These are phyloP conservation scores for Diploscapter pachys DNA, from an alignment of 1,140 invertebrate genomes.

Conservation along the genomic window DNA sequence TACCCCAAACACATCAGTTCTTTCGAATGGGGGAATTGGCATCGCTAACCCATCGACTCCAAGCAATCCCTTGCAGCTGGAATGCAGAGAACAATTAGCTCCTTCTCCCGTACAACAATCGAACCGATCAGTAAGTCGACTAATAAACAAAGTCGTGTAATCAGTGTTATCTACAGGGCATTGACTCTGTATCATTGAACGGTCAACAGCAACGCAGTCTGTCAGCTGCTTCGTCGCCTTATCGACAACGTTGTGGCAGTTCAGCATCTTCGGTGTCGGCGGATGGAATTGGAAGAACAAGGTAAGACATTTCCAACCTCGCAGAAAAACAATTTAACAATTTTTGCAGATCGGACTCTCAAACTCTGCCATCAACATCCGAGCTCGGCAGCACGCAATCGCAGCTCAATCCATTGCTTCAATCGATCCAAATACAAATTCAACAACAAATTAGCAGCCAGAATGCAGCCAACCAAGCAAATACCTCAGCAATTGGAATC, in stretches of 20 bases:
- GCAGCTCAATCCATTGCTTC: conserved; percentile 6
- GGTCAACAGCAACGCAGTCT: background rate
- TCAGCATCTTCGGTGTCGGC: background rate
- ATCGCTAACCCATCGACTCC: background rate
- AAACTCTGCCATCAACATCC: background rate
- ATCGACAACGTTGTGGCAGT: conserved; percentile 7
- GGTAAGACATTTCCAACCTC: background rate
- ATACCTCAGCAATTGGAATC: background rate
- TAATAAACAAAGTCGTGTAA: conserved; percentile 13
- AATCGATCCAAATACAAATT: background rate
- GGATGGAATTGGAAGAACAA: conserved; percentile 5
- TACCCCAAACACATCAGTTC: background rate
- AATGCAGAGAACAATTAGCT: conserved; percentile 4
- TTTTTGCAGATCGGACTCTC: background rate
- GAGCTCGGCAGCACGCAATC: background rate
- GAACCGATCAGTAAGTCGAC: conserved; percentile 5
- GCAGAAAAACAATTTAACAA: background rate
- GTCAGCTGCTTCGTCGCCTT: conserved; percentile 8
- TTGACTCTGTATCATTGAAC: background rate
- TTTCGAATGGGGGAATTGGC: conserved; percentile 1
- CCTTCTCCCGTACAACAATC: background rate
- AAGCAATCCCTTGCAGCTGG: background rate
- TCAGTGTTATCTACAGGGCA: conserved; percentile 9
- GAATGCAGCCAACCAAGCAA: conserved; percentile 2
- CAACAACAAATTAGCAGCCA: background rate